A percentile compares a stretch with the other conserved stretches of the same genome.
phyloP scores from a whole-genome alignment of 1,140 invertebrate genomes.

The Drosophila tristis region DNA sequence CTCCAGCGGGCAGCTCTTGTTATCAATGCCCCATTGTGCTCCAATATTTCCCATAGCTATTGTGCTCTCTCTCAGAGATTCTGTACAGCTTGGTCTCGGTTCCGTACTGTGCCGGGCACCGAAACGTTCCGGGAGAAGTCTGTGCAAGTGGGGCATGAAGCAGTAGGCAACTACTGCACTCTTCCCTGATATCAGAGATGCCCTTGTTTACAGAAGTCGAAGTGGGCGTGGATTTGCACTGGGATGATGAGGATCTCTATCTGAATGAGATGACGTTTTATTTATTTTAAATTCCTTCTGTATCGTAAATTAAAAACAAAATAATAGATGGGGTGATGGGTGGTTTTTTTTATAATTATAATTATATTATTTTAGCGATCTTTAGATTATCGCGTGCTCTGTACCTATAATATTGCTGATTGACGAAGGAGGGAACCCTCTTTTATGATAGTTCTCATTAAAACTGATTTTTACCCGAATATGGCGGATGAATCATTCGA shows the following conservation, averaged over 20 bases:
- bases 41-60: background rate
- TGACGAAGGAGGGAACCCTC: no score
- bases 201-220: constrained; percentile 8
- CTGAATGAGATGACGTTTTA: background rate
- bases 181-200: constrained; percentile 4
- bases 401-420: no score
- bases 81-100: constrained; percentile 25
- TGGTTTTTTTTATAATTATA: constrained; percentile 6
- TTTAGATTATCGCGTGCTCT: no score
- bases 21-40: constrained; percentile 27
- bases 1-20: constrained; percentile 24
- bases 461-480: background rate
- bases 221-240: background rate
- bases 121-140: background rate
- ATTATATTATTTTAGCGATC: no score
- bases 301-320: constrained; percentile 23
- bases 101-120: constrained; percentile 59
- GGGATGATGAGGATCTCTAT: no score
- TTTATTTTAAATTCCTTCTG: no score
- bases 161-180: background rate
- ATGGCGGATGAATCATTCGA: constrained; percentile 9
- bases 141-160: constrained; percentile 27
- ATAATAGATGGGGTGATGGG: constrained; percentile 7
- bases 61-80: background rate
- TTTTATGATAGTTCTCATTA: constrained; percentile 2